Percentiles rank a stretch among this genome's conserved stretches.
Evolutionary conservation across 2,797 vertebrate genomes (phyloP).

Genomic region (Rhabdomys pumilio): DNA sequence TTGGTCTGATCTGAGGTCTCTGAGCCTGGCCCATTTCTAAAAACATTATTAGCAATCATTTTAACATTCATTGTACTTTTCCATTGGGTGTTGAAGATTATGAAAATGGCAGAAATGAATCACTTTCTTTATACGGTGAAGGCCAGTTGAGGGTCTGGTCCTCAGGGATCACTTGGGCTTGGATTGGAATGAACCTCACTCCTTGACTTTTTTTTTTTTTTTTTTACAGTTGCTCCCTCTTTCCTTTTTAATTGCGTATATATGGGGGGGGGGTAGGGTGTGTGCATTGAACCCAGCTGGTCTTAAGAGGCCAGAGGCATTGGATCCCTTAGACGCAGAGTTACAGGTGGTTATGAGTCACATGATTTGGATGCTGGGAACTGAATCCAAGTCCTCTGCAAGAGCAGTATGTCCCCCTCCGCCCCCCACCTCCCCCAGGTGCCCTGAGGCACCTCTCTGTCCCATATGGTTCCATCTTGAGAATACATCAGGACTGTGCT

Average conservation of each 20-base stretch:
- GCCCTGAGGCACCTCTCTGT: background rate
- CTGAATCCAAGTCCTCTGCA: background rate
- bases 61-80: background rate
- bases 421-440: background rate
- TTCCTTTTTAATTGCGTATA: background rate
- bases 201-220: background rate
- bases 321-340: background rate
- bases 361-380: background rate
- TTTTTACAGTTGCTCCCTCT: background rate
- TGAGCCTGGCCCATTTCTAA: background rate
- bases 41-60: background rate
- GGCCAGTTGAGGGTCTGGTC: background rate
- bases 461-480: background rate
- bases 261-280: background rate
- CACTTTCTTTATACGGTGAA: background rate
- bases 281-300: background rate
- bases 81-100: background rate
- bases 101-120: background rate
- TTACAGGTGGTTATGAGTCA: background rate
- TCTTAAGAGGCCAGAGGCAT: background rate
- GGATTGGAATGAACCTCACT: background rate
- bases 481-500: background rate
- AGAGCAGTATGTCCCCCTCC: background rate
- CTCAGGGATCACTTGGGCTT: background rate
- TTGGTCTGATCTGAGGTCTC: background rate